Evolutionary conservation across 2,888 invertebrate genomes (phyloP).

Genomic region (Pomacea canaliculata): DNA sequence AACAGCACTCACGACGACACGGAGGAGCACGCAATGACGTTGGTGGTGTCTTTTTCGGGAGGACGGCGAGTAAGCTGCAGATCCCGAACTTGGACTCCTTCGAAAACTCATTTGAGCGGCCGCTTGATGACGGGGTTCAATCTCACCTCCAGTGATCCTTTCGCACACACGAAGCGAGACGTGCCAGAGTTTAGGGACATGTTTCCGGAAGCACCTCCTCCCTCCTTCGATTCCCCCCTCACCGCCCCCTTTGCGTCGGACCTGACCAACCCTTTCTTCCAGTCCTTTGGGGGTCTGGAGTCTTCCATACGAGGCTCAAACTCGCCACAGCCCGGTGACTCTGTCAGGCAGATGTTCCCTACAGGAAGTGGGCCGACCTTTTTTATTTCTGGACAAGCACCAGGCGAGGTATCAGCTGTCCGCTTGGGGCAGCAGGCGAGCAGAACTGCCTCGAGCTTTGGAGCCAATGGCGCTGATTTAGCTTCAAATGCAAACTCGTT

Average conservation of each 20-base stretch:
- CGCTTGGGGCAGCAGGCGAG: too few relatives aligned
- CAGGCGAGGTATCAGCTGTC: too few relatives aligned
- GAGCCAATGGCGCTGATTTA: background rate
- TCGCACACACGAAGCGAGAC: slow-evolving; percentile 2
- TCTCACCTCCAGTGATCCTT: slow-evolving; percentile 6
- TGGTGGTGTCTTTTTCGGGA: background rate
- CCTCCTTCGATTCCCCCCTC: background rate
- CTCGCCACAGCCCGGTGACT: too few relatives aligned
- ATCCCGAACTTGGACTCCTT: slow-evolving; percentile 15
- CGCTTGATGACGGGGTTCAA: slow-evolving; percentile 14
- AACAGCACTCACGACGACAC: background rate
- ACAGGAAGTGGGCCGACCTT: too few relatives aligned
- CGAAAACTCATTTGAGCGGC: slow-evolving; percentile 10
- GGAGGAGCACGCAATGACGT: background rate
- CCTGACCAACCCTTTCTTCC: slow-evolving; percentile 9
- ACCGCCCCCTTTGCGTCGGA: background rate
- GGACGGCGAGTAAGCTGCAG: background rate
- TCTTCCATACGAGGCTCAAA: background rate
- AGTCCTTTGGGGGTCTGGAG: slow-evolving; percentile 1
- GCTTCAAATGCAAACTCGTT: background rate
- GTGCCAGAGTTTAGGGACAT: slow-evolving; percentile 15
- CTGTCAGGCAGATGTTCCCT: too few relatives aligned
- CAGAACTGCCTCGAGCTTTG: background rate
- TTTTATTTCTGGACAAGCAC: too few relatives aligned
- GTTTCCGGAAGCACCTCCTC: slow-evolving; percentile 3